These are phyloP conservation scores for Trichogramma evanescens DNA, from an alignment of 2,888 invertebrate genomes.

Conservation along the genomic window DNA sequence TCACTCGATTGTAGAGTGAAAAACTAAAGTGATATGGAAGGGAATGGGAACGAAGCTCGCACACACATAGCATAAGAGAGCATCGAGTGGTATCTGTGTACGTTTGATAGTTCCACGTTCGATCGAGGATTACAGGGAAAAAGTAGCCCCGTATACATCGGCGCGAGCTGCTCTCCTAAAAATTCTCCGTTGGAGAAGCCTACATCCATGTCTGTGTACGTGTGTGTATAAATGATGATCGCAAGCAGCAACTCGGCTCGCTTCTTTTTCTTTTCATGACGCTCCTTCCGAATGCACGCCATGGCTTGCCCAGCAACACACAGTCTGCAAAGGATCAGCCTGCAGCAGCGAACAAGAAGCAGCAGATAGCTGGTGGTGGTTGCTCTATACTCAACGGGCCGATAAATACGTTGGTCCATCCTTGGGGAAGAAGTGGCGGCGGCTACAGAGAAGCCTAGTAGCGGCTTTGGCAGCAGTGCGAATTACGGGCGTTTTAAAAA, in stretches of 20 bases:
- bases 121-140: background rate
- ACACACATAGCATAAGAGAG: slow-evolving; percentile 13
- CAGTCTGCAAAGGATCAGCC: too few relatives aligned
- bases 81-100: background rate
- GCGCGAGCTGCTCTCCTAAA: background rate
- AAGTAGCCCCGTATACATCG: background rate
- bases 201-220: background rate
- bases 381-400: slow-evolving; percentile 44
- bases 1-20: slow-evolving; percentile 40
- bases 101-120: too few relatives aligned
- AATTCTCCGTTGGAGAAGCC: slow-evolving; percentile 16
- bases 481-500: slow-evolving; percentile 49
- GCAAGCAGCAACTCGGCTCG: background rate
- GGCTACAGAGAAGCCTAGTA: background rate
- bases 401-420: slow-evolving; percentile 44
- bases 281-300: too few relatives aligned
- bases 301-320: too few relatives aligned
- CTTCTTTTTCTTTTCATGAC: too few relatives aligned
- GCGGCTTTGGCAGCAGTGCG: slow-evolving; percentile 28
- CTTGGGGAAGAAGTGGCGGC: slow-evolving; percentile 22
- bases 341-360: too few relatives aligned
- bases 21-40: slow-evolving; percentile 21
- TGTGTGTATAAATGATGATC: slow-evolving; percentile 39
- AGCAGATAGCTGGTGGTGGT: background rate
- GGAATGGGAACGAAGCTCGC: slow-evolving; percentile 10